A percentile compares a stretch with the other conserved stretches of the same genome.
These are phyloP conservation scores for Bedellia somnulentella DNA, from an alignment of 2,888 invertebrate species.

Conservation along the genomic window DNA sequence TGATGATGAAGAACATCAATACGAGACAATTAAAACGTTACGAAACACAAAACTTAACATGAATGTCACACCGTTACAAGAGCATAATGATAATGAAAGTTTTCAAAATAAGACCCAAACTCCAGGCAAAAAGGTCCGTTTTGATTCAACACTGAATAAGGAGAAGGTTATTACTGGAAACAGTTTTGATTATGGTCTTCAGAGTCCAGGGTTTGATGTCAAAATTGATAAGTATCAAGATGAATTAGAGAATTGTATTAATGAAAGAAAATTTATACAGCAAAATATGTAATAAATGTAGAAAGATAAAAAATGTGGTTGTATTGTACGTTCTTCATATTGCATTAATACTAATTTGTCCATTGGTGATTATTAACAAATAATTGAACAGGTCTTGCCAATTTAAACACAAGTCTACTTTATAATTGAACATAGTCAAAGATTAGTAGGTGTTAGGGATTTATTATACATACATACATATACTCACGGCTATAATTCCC, in stretches of 20 bases:
- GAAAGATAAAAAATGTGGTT: background rate
- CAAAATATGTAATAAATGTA: conserved; percentile 36
- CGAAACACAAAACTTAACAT: conserved; percentile 42
- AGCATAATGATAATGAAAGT: conserved; percentile 24
- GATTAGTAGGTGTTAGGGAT: too few species aligned
- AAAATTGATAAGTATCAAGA: conserved; percentile 53
- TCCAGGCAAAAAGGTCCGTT: conserved; percentile 46
- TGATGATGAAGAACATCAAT: conserved; percentile 36
- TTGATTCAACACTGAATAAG: conserved; percentile 48
- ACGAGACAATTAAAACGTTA: conserved; percentile 45
- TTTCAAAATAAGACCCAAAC: conserved; percentile 33
- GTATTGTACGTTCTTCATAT: too few species aligned
- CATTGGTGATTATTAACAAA: too few species aligned
- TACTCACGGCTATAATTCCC: too few species aligned
- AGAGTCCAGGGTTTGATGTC: conserved; percentile 45
- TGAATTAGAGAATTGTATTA: conserved; percentile 53
- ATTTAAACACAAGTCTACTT: too few species aligned
- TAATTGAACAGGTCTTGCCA: too few species aligned
- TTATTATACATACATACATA: too few species aligned
- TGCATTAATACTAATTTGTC: too few species aligned
- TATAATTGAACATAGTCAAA: too few species aligned
- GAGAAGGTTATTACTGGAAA: conserved; percentile 52
- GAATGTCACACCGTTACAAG: conserved; percentile 43
- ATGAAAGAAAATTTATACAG: conserved; percentile 46
- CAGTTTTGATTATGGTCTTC: conserved; percentile 43